Conservation (phyloP, 2,113 vertebrate genomes). For the Lates calcarifer region DNA sequence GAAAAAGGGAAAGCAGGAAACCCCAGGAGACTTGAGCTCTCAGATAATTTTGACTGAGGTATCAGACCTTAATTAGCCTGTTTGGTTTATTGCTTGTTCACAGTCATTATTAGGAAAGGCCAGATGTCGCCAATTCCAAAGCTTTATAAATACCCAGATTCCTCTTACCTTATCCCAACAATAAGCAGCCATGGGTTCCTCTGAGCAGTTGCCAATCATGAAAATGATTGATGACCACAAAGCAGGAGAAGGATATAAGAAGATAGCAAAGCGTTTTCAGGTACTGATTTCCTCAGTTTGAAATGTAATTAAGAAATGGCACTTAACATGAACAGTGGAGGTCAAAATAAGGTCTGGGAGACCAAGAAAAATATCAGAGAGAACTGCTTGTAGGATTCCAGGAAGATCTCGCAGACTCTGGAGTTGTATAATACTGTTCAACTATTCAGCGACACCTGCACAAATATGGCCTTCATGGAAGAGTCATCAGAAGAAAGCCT, state of each 20-base stretch:
- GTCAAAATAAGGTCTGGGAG: background rate
- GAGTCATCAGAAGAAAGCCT: background rate
- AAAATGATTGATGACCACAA: slow-evolving; percentile 19
- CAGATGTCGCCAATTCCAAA: slow-evolving; percentile 13
- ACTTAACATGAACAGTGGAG: background rate
- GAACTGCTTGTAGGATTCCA: background rate
- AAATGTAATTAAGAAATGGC: slow-evolving; percentile 24
- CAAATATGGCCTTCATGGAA: background rate
- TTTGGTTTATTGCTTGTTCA: background rate
- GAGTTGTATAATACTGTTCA: no score
- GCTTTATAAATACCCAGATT: slow-evolving; percentile 11
- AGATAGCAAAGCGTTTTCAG: slow-evolving; percentile 18
- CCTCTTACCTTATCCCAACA: background rate
- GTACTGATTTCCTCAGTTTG: slow-evolving; percentile 8
- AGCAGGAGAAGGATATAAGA: slow-evolving; percentile 16
- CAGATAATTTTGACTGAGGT: background rate
- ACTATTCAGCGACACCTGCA: background rate
- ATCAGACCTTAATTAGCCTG: background rate
- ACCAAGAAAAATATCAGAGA: background rate
- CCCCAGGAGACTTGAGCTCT: no score
- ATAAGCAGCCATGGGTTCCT: background rate
- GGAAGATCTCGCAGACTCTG: slow-evolving; percentile 1
- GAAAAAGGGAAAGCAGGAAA: no score
- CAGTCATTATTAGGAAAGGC: background rate
- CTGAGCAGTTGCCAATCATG: no score